Conservation (phyloP, 1,140 invertebrate genomes). For the Notospermus geniculatus region DNA sequence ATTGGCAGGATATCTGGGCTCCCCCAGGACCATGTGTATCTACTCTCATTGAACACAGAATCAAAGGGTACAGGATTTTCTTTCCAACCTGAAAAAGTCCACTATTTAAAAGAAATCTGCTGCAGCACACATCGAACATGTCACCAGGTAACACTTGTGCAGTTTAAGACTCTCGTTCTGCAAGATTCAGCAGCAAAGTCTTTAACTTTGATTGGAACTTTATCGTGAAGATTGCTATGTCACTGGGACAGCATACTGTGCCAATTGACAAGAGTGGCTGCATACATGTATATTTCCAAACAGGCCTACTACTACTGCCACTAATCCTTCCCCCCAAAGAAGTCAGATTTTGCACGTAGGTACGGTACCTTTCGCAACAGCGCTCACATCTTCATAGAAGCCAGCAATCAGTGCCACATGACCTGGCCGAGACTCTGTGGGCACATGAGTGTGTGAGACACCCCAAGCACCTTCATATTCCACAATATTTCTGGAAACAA, state of each 20-base stretch:
- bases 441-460: slow-evolving; percentile 88
- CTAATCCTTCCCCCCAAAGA: too few relatives aligned
- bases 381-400: slow-evolving; percentile 97
- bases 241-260: too few relatives aligned
- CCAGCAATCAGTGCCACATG: slow-evolving; percentile 94
- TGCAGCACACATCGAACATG: too few relatives aligned
- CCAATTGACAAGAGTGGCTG: too few relatives aligned
- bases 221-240: too few relatives aligned
- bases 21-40: slow-evolving; percentile 81
- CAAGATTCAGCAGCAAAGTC: too few relatives aligned
- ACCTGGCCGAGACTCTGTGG: slow-evolving; percentile 96
- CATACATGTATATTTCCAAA: too few relatives aligned
- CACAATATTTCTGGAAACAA: slow-evolving; percentile 62
- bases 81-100: slow-evolving; percentile 72
- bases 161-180: too few relatives aligned
- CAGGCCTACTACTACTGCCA: too few relatives aligned
- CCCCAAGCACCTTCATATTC: slow-evolving; percentile 74
- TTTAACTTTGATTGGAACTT: too few relatives aligned
- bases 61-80: slow-evolving; percentile 97
- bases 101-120: not conserved
- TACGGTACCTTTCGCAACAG: slow-evolving; percentile 76
- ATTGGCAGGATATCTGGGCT: slow-evolving; percentile 93
- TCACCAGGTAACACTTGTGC: too few relatives aligned
- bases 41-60: slow-evolving; percentile 89
- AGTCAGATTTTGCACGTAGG: too few relatives aligned